Base-by-base conservation (phyloP, 2,888 invertebrate genomes). In the Calameuta idolon region DNA sequence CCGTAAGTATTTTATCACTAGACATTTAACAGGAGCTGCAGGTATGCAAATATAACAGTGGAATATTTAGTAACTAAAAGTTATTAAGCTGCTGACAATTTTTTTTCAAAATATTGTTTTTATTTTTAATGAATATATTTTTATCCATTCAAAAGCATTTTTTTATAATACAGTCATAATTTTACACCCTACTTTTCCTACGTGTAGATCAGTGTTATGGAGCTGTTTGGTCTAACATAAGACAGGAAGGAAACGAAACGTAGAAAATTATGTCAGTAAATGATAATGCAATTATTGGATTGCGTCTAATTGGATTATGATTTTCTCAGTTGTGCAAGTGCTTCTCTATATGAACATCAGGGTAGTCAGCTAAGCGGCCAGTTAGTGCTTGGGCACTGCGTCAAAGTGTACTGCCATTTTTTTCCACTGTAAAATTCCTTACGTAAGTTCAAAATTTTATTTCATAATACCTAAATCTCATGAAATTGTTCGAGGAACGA, bases 341-440 rank as follows among this genome's bases (percentile, higher is more conserved):
- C 79, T 81, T 83, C 80, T 34, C 76, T 31, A 55, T 81, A 84
- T 83, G 79, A 82, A 78, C 73, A 69, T 74, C 69, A 73, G n/a
- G 34, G 34, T 69, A 35, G 76, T 15, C 37, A 69, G 74, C 11
- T n/a, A 75, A 77, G 34, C 74, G 77, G 77, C 77, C 81, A 83
- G 83, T 83, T 77, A 77, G 83, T 82, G 82, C 78, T 35, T 69
- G 12, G 12, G 79, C 82, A 80, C 81, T 76, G 77, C 79, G 73
- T 76, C 74, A 37, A 75, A 40, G 40, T 15, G 15, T 15, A 15
- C 40, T 40, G 40, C 68, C 55, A 33, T 79, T 77, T 76, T 76
- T 78, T 78, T 69, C 3, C 15, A 34, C 74, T 69, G 4, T 11
- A 31, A 37, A 12, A 33, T 12, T 73, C 11, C n/a, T 69, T 37